A percentile compares a stretch with the other conserved stretches of the same genome.
Conservation (phyloP, 2,888 invertebrate genomes). For the Pilophorus perplexus region DNA sequence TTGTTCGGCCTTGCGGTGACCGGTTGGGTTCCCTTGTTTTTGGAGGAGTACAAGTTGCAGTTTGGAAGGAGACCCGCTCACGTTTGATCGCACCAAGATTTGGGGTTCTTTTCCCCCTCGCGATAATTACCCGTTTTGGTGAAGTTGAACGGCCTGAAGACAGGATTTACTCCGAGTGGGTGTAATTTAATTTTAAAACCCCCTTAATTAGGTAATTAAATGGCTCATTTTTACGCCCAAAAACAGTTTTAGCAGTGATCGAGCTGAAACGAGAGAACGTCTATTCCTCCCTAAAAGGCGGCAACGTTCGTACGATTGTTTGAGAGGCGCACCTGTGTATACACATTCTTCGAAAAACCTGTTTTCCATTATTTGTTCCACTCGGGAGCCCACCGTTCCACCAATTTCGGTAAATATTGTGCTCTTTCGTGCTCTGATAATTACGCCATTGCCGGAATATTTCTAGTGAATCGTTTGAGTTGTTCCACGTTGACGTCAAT, state of each 20-base stretch:
- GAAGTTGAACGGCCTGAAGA: too few relatives aligned
- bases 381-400: conserved; percentile 10
- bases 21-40: conserved; percentile 19
- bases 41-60: conserved; percentile 9
- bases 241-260: too few relatives aligned
- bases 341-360: conserved; percentile 7
- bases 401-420: conserved; percentile 21
- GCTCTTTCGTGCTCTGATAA: not conserved
- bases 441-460: not conserved
- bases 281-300: too few relatives aligned
- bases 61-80: not conserved
- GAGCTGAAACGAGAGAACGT: too few relatives aligned
- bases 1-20: not conserved
- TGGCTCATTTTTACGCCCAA: too few relatives aligned
- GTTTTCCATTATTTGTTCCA: conserved; percentile 18
- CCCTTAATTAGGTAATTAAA: too few relatives aligned
- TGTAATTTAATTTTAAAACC: too few relatives aligned
- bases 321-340: conserved; percentile 13
- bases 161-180: too few relatives aligned
- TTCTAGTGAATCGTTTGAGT: too few relatives aligned
- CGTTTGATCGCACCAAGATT: too few relatives aligned
- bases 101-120: conserved; percentile 1
- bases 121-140: too few relatives aligned
- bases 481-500: too few relatives aligned
- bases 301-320: not conserved